These are phyloP conservation scores for Sinocyclocheilus anophthalmus DNA, from an alignment of 2,113 vertebrate species.

Conservation along the genomic window DNA sequence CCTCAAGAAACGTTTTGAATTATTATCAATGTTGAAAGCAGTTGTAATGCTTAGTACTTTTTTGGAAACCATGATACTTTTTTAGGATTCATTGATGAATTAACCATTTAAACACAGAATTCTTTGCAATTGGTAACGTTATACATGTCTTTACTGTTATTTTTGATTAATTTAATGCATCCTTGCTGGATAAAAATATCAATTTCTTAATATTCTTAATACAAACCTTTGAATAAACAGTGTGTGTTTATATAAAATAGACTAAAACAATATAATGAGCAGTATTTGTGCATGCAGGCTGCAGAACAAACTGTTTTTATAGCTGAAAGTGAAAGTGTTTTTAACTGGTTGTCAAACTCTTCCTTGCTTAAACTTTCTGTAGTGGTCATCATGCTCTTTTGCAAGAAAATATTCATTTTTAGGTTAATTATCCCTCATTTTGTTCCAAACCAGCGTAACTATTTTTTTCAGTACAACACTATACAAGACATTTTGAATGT, in stretches of 20 bases:
- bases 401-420: too few relatives aligned
- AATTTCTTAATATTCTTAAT: background rate
- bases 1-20: too few relatives aligned
- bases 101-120: too few relatives aligned
- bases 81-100: background rate
- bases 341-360: background rate
- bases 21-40: too few relatives aligned
- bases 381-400: background rate
- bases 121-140: background rate
- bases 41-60: background rate
- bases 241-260: background rate
- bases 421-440: too few relatives aligned
- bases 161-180: background rate
- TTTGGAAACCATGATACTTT: background rate
- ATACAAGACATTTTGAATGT: too few relatives aligned
- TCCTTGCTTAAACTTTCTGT: too few relatives aligned
- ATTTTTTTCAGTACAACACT: too few relatives aligned
- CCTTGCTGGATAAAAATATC: background rate
- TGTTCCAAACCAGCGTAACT: too few relatives aligned
- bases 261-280: background rate
- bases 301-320: too few relatives aligned
- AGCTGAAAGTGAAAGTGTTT: background rate
- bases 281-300: background rate
- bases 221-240: background rate
- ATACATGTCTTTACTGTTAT: background rate